Evolutionary conservation across 2,797 vertebrate genomes (phyloP), one percentile per base, ranked within the genome.

Genomic region (Oreortyx pictus): DNA sequence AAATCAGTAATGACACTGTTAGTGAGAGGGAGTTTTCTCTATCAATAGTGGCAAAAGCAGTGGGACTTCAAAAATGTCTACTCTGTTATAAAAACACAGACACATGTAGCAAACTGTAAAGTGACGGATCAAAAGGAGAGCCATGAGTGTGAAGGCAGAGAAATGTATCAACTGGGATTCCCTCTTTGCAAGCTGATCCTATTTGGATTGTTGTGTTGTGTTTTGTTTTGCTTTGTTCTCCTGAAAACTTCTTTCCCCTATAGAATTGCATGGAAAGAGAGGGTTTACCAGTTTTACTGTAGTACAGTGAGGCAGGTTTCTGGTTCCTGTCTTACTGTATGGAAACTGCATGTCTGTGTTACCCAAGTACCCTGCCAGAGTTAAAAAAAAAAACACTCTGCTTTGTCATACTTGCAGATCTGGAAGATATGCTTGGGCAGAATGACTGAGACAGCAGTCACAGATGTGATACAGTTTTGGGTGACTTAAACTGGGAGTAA

Each of bases 371-470:
- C 24, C 25, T 68, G 33, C 24, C 52, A 80, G 43, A 27, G 31
- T 39, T 64, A 67, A 50, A 50, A 50, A 50, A 25, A 25, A 47
- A 22, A 22, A 7, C 23, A 20, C 14, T 27, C 14, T 50, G 49
- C 49, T 50, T 50, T 16, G 49, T 13, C 57, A 27, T 0, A 1
- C n/a, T 6, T 6, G 31, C 17, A 60, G 41, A 44, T 8, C 19
- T 50, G 23, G 27, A 41, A 61, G 18, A 7, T 3, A 2, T 1
- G 2, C 27, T n/a, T 23, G 15, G 52, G 9, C 17, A 24, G 2
- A 18, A 23, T 9, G 71, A 43, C 37, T 81, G 44, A 24, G 8
- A 22, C 61, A 92, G 46, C 17, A 81, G 62, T 5, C 17, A n/a
- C 41, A 54, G 27, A 7, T n/a, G 67, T 19, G 24, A 44, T 27